Evolutionary conservation across 2,888 invertebrate genomes (phyloP), one percentile per base, ranked within the genome.

Genomic region (Drosophila subsilvestris): DNA sequence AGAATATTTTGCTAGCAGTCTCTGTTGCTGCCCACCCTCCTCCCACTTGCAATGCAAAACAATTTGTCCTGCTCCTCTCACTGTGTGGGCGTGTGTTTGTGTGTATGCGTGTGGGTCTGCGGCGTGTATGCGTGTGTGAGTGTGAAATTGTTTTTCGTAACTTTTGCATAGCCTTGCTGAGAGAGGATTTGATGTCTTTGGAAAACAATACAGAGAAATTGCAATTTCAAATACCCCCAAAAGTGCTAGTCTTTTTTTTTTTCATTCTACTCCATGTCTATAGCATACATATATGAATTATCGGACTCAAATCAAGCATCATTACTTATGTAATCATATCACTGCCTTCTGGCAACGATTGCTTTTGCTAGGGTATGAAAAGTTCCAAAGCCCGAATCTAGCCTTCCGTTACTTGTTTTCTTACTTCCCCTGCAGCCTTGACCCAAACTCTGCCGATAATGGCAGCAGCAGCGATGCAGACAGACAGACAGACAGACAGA

Each of bases 391-490:
- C 7, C 6, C 3, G 12, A 1, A 37, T 14, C 5, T 6, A 14
- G 32, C 32, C 37, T 14, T 37, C 37, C 6, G 14, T 37, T 37
- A 32, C 9, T 55, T 62, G 37, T 58, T 63, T 57, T 50, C 32
- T 43, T 54, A 50, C 54, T 68, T 43, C 62, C 48, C 48, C 48
- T 60, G 54, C 53, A 74, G 67, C 79, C 79, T 79, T 87, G 86
- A 79, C 87, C 87, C 76, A 83, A 81, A 62, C 73, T n/a, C 37
- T 61, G 63, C 56, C 60, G 66, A 73, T 67, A 79, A 67, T 65
- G 53, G 29, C 62, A 62, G 61, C 43, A 43, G 51, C 63, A 63
- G 65, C 78, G 67, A 59, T 54, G 45, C 58, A 50, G 51, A 74
- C 60, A 62, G 29, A 47, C 60, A 18, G 47, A 45, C n/a, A 51